Conservation (phyloP, 2,888 invertebrate genomes). For the Agonopterix subpropinquella region DNA sequence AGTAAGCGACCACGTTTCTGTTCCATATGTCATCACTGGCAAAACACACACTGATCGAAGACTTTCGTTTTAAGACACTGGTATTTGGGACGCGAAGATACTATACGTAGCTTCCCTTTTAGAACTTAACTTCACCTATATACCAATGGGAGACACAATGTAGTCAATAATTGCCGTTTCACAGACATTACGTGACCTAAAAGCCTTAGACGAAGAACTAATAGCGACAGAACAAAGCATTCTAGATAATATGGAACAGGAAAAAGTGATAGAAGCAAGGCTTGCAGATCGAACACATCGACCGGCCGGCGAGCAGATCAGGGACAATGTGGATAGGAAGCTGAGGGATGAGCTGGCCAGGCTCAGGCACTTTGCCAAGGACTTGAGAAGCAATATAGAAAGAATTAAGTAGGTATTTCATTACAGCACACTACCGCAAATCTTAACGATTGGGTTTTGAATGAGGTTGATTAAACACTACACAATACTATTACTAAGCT, state of each 20-base stretch:
- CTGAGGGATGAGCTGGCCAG: slow-evolving; percentile 78
- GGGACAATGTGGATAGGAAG: slow-evolving; percentile 79
- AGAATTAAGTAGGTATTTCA: slow-evolving; percentile 70
- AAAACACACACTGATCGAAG: no score
- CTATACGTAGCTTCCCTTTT: no score
- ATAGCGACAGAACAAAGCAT: slow-evolving; percentile 79
- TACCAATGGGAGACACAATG: no score
- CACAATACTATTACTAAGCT: no score
- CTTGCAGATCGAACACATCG: slow-evolving; percentile 81
- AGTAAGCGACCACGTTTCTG: no score
- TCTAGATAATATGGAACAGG: slow-evolving; percentile 79
- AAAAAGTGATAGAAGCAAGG: slow-evolving; percentile 82
- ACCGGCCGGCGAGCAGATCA: slow-evolving; percentile 79
- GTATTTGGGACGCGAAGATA: no score
- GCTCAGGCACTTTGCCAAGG: slow-evolving; percentile 72
- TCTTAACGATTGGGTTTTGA: no score
- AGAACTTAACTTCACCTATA: no score
- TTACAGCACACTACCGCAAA: neutral
- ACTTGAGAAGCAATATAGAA: slow-evolving; percentile 74
- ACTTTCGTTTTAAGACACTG: no score
- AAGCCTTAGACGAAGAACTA: slow-evolving; percentile 81
- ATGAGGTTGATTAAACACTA: no score
- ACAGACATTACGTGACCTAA: slow-evolving; percentile 81
- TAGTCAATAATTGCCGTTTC: neutral
- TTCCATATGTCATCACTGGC: no score